Percentiles rank a stretch among this genome's conserved stretches.
Conservation (phyloP, 2,113 vertebrate genomes). For the Tor tambroides region DNA sequence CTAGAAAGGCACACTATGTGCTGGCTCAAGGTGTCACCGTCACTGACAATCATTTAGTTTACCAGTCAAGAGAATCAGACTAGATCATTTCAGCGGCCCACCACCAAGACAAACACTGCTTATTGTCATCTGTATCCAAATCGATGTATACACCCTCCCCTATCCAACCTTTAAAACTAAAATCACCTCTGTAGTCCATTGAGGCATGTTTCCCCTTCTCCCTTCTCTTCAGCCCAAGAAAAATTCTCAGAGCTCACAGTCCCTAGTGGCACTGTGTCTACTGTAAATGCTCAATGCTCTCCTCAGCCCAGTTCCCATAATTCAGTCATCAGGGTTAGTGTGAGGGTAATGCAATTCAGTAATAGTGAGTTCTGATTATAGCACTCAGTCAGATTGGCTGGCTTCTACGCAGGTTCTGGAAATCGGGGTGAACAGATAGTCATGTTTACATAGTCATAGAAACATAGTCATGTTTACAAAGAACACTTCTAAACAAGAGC, state of each 20-base stretch:
- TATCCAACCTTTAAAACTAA: not conserved
- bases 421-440: not conserved
- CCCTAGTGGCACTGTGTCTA: not conserved
- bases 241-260: not conserved
- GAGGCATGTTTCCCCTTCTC: not conserved
- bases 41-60: conserved; percentile 21
- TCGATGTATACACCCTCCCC: not conserved
- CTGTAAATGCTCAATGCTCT: not conserved
- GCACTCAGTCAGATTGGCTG: not conserved
- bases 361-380: conserved; percentile 10
- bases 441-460: not conserved
- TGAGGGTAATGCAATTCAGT: not conserved
- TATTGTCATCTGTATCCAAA: not conserved
- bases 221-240: not conserved
- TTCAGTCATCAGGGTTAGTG: not conserved
- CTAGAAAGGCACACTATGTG: conserved; percentile 43
- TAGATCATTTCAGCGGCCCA: not conserved
- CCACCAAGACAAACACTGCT: not conserved
- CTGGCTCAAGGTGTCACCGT: conserved; percentile 8
- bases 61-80: not conserved
- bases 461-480: not conserved
- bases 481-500: not conserved
- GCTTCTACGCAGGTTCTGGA: not conserved
- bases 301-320: not conserved
- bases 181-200: not conserved